Evolutionary conservation across 2,113 vertebrate species (phyloP).

Genomic region (Gadus chalcogrammus): DNA sequence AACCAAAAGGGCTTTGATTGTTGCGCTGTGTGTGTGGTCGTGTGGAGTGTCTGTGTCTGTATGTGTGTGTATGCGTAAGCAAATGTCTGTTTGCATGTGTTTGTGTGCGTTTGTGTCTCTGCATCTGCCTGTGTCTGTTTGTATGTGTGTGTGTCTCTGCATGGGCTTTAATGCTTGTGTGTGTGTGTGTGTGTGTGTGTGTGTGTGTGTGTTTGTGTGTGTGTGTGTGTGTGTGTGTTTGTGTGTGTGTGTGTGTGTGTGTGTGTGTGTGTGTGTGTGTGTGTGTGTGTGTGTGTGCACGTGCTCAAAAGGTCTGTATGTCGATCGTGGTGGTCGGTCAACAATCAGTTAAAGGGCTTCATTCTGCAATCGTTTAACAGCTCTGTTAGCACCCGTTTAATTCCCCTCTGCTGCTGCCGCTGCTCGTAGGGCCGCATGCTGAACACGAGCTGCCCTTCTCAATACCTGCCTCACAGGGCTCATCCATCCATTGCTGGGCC

Average conservation of each 20-base stretch:
- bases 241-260: slow-evolving; percentile 12
- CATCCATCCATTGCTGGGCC: too few relatives aligned
- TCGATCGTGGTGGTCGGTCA: too few relatives aligned
- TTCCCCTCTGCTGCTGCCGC: too few relatives aligned
- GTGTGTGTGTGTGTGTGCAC: background rate
- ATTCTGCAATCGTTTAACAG: too few relatives aligned
- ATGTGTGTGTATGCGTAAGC: slow-evolving; percentile 13
- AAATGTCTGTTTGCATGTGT: background rate
- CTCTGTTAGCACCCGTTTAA: too few relatives aligned
- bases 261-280: slow-evolving; percentile 14
- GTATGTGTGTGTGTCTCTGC: slow-evolving; percentile 15
- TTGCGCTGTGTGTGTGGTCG: background rate
- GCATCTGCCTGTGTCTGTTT: slow-evolving; percentile 13
- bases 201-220: slow-evolving; percentile 15
- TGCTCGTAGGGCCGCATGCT: too few relatives aligned
- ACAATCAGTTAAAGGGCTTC: too few relatives aligned
- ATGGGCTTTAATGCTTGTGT: slow-evolving; percentile 10
- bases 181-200: slow-evolving; percentile 17
- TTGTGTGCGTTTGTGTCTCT: slow-evolving; percentile 13
- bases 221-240: background rate
- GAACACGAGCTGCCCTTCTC: too few relatives aligned
- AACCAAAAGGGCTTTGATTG: background rate
- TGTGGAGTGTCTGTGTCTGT: too few relatives aligned
- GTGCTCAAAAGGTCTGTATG: background rate
- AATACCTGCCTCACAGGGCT: too few relatives aligned